phyloP scores from a whole-genome alignment of 1,140 invertebrate species.

The Bombus haemorrhoidalis region DNA sequence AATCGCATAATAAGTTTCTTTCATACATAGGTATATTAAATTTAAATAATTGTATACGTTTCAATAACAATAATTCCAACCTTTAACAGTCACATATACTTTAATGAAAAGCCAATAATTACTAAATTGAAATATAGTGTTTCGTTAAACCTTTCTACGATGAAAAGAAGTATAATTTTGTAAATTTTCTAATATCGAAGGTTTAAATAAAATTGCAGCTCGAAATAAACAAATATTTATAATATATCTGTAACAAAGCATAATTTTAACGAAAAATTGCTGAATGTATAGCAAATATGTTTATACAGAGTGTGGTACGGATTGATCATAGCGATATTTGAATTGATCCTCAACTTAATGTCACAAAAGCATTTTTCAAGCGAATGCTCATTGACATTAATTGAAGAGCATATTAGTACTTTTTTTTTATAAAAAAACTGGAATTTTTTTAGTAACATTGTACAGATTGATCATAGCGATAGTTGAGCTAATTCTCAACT shows the following conservation, averaged over 20 bases:
- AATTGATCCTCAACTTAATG: neutral
- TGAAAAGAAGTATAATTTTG: neutral
- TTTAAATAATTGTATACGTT: too few relatives aligned
- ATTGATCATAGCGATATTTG: neutral
- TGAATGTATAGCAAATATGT: neutral
- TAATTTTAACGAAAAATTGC: neutral
- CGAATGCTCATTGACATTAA: neutral
- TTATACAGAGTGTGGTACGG: neutral
- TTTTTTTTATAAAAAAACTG: neutral
- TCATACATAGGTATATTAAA: neutral
- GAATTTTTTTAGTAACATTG: too few relatives aligned
- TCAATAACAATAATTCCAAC: neutral
- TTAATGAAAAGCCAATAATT: neutral
- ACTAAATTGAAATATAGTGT: neutral
- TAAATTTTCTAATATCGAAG: neutral
- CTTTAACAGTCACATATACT: neutral
- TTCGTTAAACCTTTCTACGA: neutral
- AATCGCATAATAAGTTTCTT: neutral
- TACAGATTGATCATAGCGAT: neutral
- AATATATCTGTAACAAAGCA: neutral
- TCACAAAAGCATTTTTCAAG: too few relatives aligned
- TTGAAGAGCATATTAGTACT: neutral
- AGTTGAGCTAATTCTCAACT: neutral
- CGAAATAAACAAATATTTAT: neutral
- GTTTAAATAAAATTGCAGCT: neutral